Conservation (phyloP, 2,797 vertebrate genomes). For the Sus cebifrons region DNA sequence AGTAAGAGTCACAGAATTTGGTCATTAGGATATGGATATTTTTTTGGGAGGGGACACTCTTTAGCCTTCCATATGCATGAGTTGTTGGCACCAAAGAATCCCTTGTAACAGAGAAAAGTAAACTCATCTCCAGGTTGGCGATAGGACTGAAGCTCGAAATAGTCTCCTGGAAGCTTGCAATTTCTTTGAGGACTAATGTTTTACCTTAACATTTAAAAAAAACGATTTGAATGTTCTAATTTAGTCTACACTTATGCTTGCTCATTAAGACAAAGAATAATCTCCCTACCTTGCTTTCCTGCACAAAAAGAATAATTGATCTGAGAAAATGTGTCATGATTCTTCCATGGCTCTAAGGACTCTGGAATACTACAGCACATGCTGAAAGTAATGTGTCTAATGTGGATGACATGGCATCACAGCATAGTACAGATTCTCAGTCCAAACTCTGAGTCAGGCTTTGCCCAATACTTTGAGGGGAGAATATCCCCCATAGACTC, state of each 20-base stretch:
- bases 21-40: neutral
- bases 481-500: neutral
- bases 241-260: neutral
- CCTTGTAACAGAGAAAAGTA: neutral
- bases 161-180: neutral
- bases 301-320: neutral
- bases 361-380: neutral
- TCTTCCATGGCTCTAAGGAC: neutral
- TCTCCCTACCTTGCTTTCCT: neutral
- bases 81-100: neutral
- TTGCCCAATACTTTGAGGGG: neutral
- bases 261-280: neutral
- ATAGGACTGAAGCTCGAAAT: neutral
- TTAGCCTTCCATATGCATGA: neutral
- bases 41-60: neutral
- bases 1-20: neutral
- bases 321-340: neutral
- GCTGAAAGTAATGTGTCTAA: neutral
- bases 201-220: neutral
- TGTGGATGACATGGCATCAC: neutral
- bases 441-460: neutral
- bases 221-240: conserved; percentile 1
- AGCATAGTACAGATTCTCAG: neutral
- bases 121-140: conserved; percentile 4
- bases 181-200: conserved; percentile 28